Evolutionary conservation across 2,113 vertebrate species (phyloP).

Genomic region (Eublepharis macularius): DNA sequence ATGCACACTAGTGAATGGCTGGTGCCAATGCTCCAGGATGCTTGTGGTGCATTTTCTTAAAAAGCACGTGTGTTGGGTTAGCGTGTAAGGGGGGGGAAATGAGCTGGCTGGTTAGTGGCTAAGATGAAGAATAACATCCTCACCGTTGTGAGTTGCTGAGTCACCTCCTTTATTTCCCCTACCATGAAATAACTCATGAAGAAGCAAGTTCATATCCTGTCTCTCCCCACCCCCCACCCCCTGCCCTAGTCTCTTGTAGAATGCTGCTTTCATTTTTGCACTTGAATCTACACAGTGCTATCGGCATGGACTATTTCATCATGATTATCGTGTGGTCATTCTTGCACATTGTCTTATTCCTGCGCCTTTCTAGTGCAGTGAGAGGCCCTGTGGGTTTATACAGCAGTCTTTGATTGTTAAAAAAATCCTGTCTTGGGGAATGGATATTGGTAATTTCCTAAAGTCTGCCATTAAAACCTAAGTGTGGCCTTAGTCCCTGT

Average conservation of each 20-base stretch:
- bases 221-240: background rate
- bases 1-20: background rate
- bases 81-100: background rate
- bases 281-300: background rate
- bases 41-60: background rate
- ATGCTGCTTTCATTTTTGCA: background rate
- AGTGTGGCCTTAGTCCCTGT: background rate
- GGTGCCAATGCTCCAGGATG: background rate
- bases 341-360: background rate
- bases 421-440: background rate
- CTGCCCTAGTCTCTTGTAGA: background rate
- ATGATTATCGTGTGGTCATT: background rate
- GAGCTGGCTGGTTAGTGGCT: background rate
- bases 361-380: background rate
- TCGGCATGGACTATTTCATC: background rate
- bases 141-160: background rate
- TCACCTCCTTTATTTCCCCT: background rate
- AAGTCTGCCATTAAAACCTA: background rate
- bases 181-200: background rate
- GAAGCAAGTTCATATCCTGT: background rate
- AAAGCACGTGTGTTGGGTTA: background rate
- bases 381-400: background rate
- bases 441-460: background rate
- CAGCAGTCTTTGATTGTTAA: background rate
- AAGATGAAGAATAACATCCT: slow-evolving; percentile 5